phyloP scores from a whole-genome alignment of 1,140 invertebrate genomes.

The Solenopsis invicta region DNA sequence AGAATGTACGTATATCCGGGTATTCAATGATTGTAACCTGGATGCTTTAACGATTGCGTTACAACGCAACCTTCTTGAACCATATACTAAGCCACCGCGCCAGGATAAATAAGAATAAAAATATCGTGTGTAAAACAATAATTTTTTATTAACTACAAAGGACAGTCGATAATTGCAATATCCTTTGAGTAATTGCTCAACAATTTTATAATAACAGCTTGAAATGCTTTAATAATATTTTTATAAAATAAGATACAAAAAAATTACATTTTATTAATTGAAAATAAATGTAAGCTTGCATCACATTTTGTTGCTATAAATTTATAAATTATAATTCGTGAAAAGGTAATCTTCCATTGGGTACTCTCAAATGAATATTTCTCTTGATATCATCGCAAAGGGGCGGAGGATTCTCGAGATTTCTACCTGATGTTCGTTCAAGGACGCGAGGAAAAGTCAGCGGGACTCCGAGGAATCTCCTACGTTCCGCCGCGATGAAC shows the following conservation, averaged over 20 bases:
- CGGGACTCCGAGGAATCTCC: constrained; percentile 67
- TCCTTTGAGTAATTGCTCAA: not conserved
- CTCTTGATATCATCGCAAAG: constrained; percentile 33
- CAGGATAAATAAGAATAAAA: constrained; percentile 13
- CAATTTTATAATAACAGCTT: not conserved
- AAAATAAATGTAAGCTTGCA: not conserved
- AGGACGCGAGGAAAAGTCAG: constrained; percentile 74
- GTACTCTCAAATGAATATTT: not conserved
- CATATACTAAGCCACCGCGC: not conserved
- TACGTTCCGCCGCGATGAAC: constrained; percentile 73
- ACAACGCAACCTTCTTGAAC: constrained; percentile 8
- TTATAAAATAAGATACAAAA: not conserved
- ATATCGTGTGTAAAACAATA: not conserved
- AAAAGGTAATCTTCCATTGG: not conserved
- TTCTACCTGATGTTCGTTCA: constrained; percentile 53
- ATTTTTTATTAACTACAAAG: not conserved
- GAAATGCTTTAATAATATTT: not conserved
- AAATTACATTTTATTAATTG: not conserved
- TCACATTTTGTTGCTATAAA: not conserved
- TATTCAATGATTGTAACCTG: not conserved
- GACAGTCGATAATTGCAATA: not conserved
- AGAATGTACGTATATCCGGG: constrained; percentile 1
- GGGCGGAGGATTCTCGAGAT: not conserved
- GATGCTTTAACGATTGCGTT: constrained; percentile 9
- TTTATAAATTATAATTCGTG: constrained; percentile 4